Base-by-base conservation (phyloP, 2,888 invertebrate genomes). In the Mycalesis mineus region DNA sequence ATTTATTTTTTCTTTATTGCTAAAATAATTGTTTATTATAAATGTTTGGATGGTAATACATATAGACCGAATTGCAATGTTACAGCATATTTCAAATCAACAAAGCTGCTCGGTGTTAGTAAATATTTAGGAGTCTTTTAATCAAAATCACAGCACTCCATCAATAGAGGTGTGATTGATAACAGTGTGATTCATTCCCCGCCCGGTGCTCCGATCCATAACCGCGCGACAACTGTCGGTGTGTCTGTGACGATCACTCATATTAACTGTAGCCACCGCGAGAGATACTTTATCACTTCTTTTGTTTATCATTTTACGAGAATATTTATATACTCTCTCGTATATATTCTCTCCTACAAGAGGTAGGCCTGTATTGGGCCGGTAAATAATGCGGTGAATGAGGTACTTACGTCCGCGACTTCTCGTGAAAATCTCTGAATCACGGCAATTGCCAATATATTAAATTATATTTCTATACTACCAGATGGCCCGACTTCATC, bases 151-250 rank as follows among this genome's bases (percentile, higher is more conserved):
- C 65, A 71, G 69, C 67, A 72, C 76, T 84, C 79, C 79, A 82
- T 84, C 84, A 86, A 84, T 81, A 83, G 83, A 78, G 28, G 80
- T 77, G 83, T 88, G 87, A 88, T 87, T 83, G 86, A 87, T 88
- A 80, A 75, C 80, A 67, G 70, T 72, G 72, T 73, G 79, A 74
- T 76, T 77, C 76, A 72, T 73, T 72, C 67, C 69, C 72, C 68
- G 69, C 67, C 67, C 63, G 60, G 57, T 49, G 62, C 50, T 57
- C 63, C 71, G 76, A 83, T 84, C 83, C 77, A 80, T 84, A 83
- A 84, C 77, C 67, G 64, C 62, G 62, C 68, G 70, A 60, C 67
- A 69, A 73, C 71, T 76, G 82, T 78, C 79, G 77, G 71, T 71
- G 69, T 77, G 82, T 78, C 78, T 76, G 70, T 72, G 69, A 71